These are phyloP conservation scores for Pteronotus mesoamericanus DNA, from an alignment of 2,797 vertebrate genomes.

Conservation along the genomic window DNA sequence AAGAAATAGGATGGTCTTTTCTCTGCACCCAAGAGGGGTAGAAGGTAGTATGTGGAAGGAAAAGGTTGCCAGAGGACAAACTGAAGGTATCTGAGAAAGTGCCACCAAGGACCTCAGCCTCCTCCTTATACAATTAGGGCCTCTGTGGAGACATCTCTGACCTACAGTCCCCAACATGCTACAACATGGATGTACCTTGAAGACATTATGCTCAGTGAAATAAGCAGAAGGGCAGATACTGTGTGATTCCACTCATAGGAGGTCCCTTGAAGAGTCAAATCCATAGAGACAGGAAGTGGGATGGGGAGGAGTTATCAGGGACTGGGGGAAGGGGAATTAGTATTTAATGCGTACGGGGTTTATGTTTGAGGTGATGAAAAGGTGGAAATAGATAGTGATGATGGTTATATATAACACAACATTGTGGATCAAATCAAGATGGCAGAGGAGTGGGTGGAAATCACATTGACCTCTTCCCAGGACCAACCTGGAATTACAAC, in stretches of 20 bases:
- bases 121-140: neutral
- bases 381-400: neutral
- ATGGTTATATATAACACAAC: neutral
- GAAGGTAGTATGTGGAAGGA: neutral
- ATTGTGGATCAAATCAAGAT: no score
- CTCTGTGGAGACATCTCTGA: neutral
- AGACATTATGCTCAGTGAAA: neutral
- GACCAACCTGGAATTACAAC: no score
- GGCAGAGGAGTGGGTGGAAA: no score
- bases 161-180: neutral
- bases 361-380: neutral
- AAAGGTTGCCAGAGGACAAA: neutral
- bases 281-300: neutral
- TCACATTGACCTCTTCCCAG: no score
- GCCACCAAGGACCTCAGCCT: neutral
- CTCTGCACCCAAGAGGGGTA: neutral
- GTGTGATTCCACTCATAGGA: neutral
- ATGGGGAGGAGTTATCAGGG: neutral
- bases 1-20: neutral
- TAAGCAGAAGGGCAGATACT: neutral
- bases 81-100: neutral
- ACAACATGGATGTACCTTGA: neutral
- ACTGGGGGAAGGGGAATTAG: neutral
- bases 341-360: neutral
- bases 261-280: neutral